phyloP scores from a whole-genome alignment of 2,888 invertebrate species.

The Eupithecia abbreviata region DNA sequence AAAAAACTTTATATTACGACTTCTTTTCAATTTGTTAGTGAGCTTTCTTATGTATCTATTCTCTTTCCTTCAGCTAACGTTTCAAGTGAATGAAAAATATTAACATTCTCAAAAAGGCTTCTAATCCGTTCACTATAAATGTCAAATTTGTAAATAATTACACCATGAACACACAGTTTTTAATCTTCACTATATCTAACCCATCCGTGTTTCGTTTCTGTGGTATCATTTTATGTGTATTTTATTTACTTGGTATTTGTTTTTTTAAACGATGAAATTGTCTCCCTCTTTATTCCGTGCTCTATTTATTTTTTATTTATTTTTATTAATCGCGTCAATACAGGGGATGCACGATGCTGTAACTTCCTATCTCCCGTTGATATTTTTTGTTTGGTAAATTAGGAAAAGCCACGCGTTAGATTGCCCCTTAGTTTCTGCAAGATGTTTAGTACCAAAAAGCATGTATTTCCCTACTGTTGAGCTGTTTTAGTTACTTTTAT shows the following conservation, averaged over 20 bases:
- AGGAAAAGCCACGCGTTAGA: slow-evolving; percentile 50
- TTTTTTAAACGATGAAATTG: slow-evolving; percentile 62
- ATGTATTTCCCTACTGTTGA: slow-evolving; percentile 63
- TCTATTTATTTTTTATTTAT: slow-evolving; percentile 66
- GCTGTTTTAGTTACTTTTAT: slow-evolving; percentile 55
- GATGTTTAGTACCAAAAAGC: slow-evolving; percentile 63
- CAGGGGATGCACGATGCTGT: slow-evolving; percentile 84
- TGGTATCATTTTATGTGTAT: slow-evolving; percentile 65
- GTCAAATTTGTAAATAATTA: slow-evolving; percentile 48
- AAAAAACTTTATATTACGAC: background rate
- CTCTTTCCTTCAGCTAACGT: slow-evolving; percentile 23
- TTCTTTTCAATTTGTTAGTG: slow-evolving; percentile 9
- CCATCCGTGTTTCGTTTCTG: slow-evolving; percentile 71
- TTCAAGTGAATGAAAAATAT: slow-evolving; percentile 28
- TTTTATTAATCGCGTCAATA: slow-evolving; percentile 74
- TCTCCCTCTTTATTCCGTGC: slow-evolving; percentile 82
- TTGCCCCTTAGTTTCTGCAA: slow-evolving; percentile 36
- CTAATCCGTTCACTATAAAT: slow-evolving; percentile 35
- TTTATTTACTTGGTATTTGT: slow-evolving; percentile 50
- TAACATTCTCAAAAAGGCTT: slow-evolving; percentile 60
- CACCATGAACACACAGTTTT: slow-evolving; percentile 69
- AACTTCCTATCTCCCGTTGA: slow-evolving; percentile 71
- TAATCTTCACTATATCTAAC: slow-evolving; percentile 71
- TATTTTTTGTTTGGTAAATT: slow-evolving; percentile 44
- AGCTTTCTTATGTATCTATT: slow-evolving; percentile 14